Conservation (phyloP, 2,113 vertebrate genomes). For the Psophia crepitans region DNA sequence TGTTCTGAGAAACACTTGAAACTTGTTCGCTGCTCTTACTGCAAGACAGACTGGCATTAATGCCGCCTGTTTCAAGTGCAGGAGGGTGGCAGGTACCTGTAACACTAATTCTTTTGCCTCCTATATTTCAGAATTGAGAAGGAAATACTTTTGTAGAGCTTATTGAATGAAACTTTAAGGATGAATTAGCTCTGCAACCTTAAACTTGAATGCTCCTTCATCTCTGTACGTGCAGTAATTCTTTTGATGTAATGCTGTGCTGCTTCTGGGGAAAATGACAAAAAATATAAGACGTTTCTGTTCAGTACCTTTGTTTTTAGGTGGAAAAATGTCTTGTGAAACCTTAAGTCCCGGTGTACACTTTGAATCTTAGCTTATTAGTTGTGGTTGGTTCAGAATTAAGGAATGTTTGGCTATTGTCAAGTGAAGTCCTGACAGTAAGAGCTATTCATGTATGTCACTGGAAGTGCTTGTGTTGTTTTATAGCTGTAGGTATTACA, state of each 20-base stretch:
- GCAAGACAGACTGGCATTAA: not conserved
- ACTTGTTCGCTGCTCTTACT: not conserved
- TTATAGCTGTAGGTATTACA: not conserved
- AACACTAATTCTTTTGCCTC: not conserved
- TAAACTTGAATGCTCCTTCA: not conserved
- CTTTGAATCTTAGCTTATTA: conserved; percentile 4
- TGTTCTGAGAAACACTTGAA: not conserved
- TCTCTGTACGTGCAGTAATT: not conserved
- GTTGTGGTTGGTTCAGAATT: not conserved
- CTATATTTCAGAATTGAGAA: not conserved
- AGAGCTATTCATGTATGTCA: not conserved
- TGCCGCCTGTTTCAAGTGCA: not conserved
- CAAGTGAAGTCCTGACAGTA: conserved; percentile 28
- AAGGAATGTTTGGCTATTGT: conserved; percentile 14
- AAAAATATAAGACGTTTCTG: not conserved
- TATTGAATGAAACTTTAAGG: not conserved
- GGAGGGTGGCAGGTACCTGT: not conserved
- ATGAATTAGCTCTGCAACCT: not conserved
- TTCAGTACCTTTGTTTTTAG: not conserved
- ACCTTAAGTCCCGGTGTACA: not conserved
- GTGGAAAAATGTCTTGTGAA: not conserved
- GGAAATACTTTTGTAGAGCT: not conserved
- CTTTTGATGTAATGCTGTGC: not conserved
- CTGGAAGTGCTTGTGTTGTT: conserved; percentile 15
- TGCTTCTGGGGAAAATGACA: not conserved